A percentile compares a stretch with the other conserved stretches of the same genome.
Evolutionary conservation across 2,797 vertebrate genomes (phyloP).

Genomic region (Tolypeutes matacus): DNA sequence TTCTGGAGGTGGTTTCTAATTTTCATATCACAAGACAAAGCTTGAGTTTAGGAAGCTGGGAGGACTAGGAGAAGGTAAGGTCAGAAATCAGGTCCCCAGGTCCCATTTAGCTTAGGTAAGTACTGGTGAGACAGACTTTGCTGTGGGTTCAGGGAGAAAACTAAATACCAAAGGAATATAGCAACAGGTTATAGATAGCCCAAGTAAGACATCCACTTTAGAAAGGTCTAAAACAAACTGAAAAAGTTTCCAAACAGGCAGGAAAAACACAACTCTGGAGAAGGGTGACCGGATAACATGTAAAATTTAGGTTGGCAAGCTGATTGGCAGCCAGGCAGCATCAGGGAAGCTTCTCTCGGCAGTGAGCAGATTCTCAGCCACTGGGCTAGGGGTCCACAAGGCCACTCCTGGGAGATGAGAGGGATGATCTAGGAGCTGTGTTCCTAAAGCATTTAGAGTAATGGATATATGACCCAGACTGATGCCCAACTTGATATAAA

Average conservation of each 20-base stretch:
- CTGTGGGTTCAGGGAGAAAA: not conserved
- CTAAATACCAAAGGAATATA: not conserved
- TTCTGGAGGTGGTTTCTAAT: not conserved
- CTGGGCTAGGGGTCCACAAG: not conserved
- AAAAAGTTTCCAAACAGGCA: not conserved
- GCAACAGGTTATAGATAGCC: not conserved
- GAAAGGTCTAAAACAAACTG: not conserved
- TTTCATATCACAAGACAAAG: not conserved
- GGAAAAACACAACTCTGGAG: not conserved
- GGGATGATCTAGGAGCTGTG: not conserved
- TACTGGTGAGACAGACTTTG: not conserved
- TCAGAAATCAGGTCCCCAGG: not conserved
- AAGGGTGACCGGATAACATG: not conserved
- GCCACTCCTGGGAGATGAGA: not conserved
- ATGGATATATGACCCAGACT: not conserved
- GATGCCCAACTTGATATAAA: not conserved
- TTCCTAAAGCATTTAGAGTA: not conserved
- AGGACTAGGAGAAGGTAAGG: not conserved
- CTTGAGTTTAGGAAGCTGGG: not conserved
- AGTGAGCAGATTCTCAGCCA: not conserved
- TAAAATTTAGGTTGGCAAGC: not conserved
- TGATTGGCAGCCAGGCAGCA: not conserved
- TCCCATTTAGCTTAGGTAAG: not conserved
- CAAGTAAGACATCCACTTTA: not conserved
- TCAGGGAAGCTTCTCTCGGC: not conserved